Evolutionary conservation across 2,797 vertebrate species (phyloP).

Genomic region (Australoheros facetus): DNA sequence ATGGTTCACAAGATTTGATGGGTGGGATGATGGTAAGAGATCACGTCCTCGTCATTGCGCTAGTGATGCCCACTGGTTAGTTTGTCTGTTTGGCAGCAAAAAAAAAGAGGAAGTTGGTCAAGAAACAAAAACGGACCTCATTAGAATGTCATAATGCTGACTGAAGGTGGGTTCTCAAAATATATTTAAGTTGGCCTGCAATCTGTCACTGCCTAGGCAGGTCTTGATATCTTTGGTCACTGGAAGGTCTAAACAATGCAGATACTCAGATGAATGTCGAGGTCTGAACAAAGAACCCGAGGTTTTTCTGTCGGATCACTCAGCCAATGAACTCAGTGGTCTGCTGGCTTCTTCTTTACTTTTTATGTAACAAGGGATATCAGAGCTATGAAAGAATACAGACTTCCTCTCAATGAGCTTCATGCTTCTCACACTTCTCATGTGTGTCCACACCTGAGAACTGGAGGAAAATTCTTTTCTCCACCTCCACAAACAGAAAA

Average conservation of each 20-base stretch:
- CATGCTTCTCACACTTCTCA: conserved; percentile 14
- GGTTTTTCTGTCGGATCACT: background rate
- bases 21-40: too few species aligned
- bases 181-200: background rate
- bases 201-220: too few species aligned
- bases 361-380: background rate
- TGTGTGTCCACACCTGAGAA: conserved; percentile 26
- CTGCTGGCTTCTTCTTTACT: background rate
- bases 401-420: background rate
- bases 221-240: too few species aligned
- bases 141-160: too few species aligned
- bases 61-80: too few species aligned
- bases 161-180: too few species aligned
- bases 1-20: too few species aligned
- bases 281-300: background rate
- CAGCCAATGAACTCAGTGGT: background rate
- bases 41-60: too few species aligned
- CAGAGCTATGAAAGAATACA: background rate
- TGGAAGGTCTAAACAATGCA: too few species aligned
- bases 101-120: too few species aligned
- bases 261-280: background rate
- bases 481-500: conserved; percentile 7
- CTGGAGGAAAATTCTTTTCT: conserved; percentile 24
- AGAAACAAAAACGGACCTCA: too few species aligned
- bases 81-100: too few species aligned